Percentiles rank a stretch among this genome's conserved stretches.
Conservation (phyloP, 2,113 vertebrate species). For the Melanostigma gelatinosum region DNA sequence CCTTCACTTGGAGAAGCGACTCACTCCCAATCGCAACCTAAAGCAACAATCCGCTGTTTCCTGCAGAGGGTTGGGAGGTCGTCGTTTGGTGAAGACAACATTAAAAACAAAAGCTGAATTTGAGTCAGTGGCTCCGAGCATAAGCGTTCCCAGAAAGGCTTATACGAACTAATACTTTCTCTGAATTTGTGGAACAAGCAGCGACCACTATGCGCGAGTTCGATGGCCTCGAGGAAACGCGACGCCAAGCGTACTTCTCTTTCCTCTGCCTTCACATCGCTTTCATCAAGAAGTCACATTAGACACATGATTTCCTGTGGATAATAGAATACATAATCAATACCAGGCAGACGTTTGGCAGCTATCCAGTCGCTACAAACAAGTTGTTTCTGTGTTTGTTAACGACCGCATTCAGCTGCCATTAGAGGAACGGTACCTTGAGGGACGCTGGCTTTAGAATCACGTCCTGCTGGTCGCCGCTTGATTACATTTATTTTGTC, state of each 20-base stretch:
- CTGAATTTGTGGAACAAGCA: not conserved
- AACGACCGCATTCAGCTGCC: not conserved
- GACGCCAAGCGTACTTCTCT: not conserved
- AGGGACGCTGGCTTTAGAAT: constrained; percentile 1
- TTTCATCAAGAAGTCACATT: not conserved
- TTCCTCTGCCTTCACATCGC: not conserved
- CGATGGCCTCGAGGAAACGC: not conserved
- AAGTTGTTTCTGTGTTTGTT: not conserved
- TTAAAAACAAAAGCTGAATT: not conserved
- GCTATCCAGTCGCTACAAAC: not conserved
- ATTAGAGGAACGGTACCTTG: not conserved
- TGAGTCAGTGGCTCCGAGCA: not conserved
- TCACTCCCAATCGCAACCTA: not conserved
- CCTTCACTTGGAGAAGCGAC: not conserved
- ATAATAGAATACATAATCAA: too few relatives aligned
- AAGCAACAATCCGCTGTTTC: not conserved
- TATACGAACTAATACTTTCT: constrained; percentile 5
- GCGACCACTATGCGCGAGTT: not conserved
- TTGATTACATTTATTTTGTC: not conserved
- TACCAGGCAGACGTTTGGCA: not conserved
- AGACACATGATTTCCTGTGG: not conserved
- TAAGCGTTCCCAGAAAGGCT: constrained; percentile 11
- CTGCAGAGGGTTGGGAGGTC: not conserved
- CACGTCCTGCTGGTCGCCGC: not conserved
- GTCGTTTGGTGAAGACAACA: not conserved